A percentile compares a stretch with the other conserved stretches of the same genome.
Evolutionary conservation across 2,113 vertebrate species (phyloP).

Genomic region (Tupaia chinensis): DNA sequence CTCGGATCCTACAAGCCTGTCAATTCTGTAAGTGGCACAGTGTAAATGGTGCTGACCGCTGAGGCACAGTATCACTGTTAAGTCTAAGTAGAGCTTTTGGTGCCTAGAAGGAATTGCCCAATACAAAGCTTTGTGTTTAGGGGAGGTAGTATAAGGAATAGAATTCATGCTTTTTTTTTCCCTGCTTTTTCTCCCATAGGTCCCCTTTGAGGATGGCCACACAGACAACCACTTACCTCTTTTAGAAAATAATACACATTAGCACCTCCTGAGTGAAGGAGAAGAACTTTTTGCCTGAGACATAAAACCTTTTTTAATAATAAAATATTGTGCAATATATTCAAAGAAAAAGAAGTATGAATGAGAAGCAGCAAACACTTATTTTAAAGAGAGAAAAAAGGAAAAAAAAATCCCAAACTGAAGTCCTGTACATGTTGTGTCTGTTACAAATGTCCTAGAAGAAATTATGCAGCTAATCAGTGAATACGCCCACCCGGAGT

Average conservation of each 20-base stretch:
- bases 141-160: background rate
- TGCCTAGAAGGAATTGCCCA: background rate
- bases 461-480: slow-evolving; percentile 66
- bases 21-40: slow-evolving; percentile 87
- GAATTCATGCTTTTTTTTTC: slow-evolving; percentile 40
- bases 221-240: slow-evolving; percentile 90
- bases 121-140: background rate
- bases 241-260: slow-evolving; percentile 87
- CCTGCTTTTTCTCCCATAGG: slow-evolving; percentile 70
- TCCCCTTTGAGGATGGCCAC: slow-evolving; percentile 87
- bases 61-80: background rate
- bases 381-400: slow-evolving; percentile 32
- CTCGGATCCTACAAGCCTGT: slow-evolving; percentile 90
- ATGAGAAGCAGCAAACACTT: slow-evolving; percentile 79
- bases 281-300: slow-evolving; percentile 83
- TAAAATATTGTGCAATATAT: slow-evolving; percentile 89
- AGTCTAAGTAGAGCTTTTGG: background rate
- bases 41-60: background rate
- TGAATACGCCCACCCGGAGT: slow-evolving; percentile 42
- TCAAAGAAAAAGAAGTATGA: slow-evolving; percentile 82
- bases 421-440: slow-evolving; percentile 67
- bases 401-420: slow-evolving; percentile 35
- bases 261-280: slow-evolving; percentile 78
- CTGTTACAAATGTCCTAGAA: slow-evolving; percentile 76
- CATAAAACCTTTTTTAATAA: slow-evolving; percentile 86